phyloP scores from a whole-genome alignment of 2,113 vertebrate genomes.

The Todiramphus saurophagus region DNA sequence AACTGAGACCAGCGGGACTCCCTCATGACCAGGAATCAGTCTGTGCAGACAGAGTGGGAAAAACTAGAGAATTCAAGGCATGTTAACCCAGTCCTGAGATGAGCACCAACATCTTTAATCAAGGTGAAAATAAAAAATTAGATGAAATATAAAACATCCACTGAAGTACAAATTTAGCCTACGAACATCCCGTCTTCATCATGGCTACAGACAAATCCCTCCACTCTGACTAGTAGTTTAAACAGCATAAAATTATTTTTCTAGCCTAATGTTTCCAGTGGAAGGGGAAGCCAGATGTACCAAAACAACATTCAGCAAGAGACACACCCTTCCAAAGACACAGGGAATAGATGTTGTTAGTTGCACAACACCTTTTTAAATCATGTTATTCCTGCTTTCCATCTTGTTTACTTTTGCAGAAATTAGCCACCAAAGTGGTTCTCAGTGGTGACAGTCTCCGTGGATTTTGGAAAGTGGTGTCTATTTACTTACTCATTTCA shows the following conservation, averaged over 20 bases:
- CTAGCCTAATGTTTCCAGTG: background rate
- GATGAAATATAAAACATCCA: background rate
- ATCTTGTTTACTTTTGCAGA: background rate
- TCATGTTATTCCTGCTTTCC: background rate
- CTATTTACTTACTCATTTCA: background rate
- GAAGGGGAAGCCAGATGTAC: background rate
- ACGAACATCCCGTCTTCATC: background rate
- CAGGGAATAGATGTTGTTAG: background rate
- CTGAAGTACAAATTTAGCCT: background rate
- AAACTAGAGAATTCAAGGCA: background rate
- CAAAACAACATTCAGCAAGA: background rate
- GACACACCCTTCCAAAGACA: background rate
- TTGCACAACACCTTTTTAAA: background rate
- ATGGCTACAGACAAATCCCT: background rate
- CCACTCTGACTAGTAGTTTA: background rate
- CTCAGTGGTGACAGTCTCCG: background rate
- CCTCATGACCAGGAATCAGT: background rate
- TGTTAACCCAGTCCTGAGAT: background rate
- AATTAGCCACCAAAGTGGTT: background rate
- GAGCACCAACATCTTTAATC: background rate
- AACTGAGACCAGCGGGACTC: background rate
- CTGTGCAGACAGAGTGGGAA: background rate
- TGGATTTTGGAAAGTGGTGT: background rate
- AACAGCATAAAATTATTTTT: background rate
- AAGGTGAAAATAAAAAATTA: background rate